Base-by-base conservation (phyloP, 2,888 invertebrate genomes). In the Drosophila borealis region DNA sequence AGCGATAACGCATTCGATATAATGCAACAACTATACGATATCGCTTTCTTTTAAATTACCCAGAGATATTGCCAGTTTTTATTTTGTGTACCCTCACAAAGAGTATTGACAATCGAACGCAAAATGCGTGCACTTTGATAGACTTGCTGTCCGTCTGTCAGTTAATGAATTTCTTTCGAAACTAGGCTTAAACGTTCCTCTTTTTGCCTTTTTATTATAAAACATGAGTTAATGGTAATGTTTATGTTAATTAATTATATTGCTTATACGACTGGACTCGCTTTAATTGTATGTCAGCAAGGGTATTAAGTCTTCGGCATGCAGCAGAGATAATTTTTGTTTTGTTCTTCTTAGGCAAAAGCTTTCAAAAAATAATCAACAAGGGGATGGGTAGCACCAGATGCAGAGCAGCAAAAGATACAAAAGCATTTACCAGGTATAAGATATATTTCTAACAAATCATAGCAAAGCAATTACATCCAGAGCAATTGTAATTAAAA, bases 401-500 rank as follows among this genome's bases (percentile, higher is more conserved):
- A 14, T 14, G 25, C 39, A 25, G 42, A 13, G 6, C 6, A 19
- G 17, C 5, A 8, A 29, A 39, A 56, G 5, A 25, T 14, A 29
- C 10, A 48, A 13, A 19, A 9, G 0, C 29, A 29, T 29, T 29
- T 29, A 29, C 29, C 29, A 8, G 8, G 29, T 10, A 60, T 29
- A 13, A 17, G 19, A 36, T 34, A 29, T 17, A 11, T 19, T n/a
- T 21, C 10, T 9, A n/a, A 10, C 37, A 33, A 21, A 57, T 34
- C 33, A 41, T 3, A 41, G 19, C 13, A 45, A 36, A 5, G 33
- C 36, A 61, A 61, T 61, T 37, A 0, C 33, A 59, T 17, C 33
- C n/a, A 25, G 10, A 37, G 17, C 46, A 48, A 21, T 33, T 9
- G 21, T 45, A 64, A 64, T 64, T 39, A 64, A 64, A 61, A 51